These are phyloP conservation scores for Bergia sp. DNA, from an alignment of 92 coral and sea anemone genomes.

Conservation along the genomic window DNA sequence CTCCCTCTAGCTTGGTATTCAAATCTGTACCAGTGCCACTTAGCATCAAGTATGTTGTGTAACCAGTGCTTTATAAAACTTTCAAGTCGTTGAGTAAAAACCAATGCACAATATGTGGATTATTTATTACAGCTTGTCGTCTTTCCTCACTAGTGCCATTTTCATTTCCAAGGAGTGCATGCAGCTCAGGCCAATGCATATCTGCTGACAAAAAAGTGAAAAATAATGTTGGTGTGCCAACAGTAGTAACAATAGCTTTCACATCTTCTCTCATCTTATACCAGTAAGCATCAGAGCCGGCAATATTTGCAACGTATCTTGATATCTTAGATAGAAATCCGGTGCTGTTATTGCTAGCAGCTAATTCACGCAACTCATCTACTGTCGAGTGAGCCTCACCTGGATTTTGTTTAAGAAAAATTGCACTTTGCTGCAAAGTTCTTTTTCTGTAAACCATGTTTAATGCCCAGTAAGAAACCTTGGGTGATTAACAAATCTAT, in stretches of 20 bases:
- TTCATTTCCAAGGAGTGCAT: slow-evolving; percentile 40
- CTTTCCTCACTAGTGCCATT: slow-evolving; percentile 60
- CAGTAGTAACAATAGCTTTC: slow-evolving; percentile 44
- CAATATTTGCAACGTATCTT: slow-evolving; percentile 47
- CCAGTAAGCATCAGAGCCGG: slow-evolving; percentile 1
- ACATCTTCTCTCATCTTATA: not conserved
- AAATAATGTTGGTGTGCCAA: slow-evolving; percentile 73
- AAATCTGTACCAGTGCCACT: too few species aligned
- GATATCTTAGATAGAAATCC: slow-evolving; percentile 66
- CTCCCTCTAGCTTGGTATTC: too few species aligned
- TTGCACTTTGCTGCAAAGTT: slow-evolving; percentile 55
- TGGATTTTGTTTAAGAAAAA: too few species aligned
- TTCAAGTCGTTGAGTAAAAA: slow-evolving; percentile 45
- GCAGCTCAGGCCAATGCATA: slow-evolving; percentile 2
- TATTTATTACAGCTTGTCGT: slow-evolving; percentile 65
- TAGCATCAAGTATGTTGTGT: too few species aligned
- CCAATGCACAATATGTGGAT: slow-evolving; percentile 67
- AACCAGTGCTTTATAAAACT: too few species aligned
- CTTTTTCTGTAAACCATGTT: slow-evolving; percentile 68
- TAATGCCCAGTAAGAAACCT: slow-evolving; percentile 76
- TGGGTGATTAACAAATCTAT: slow-evolving; percentile 68
- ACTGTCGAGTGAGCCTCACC: slow-evolving; percentile 49
- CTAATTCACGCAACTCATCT: slow-evolving; percentile 47
- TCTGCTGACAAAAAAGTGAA: slow-evolving; percentile 75
- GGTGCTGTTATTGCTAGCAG: slow-evolving; percentile 46